Evolutionary conservation across 30 jellyfish, hydroid and myxozoan species (phyloP), one percentile per base, ranked within the genome.

Genomic region (Mastigias papua): DNA sequence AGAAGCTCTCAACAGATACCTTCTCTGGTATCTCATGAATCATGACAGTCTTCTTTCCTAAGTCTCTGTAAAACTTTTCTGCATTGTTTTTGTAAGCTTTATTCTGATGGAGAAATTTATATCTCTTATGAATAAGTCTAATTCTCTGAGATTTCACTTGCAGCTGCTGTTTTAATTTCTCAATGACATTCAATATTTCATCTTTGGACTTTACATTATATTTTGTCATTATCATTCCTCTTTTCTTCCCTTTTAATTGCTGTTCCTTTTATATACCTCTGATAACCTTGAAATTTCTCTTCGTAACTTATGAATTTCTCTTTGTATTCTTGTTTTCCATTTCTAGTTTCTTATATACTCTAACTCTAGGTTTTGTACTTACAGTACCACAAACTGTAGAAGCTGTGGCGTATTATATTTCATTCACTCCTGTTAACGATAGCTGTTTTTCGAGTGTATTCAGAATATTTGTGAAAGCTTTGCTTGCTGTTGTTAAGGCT

Each of bases 61-160:
- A 15, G 7, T 42, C 54, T 42, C 54, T 42, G 54, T 8, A 42
- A 42, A 42, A 42, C 54, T 42, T 42, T 30, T 23, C 23, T 10
- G 80, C 34, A 32, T 23, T 30, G 13, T 69, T 11, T 28, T 30
- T 69, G 50, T n/a, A 69, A 28, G 34, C 10, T 30, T 69, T 69
- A 15, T 69, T 69, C 50, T 28, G 69, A 8, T 69, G 58, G 20
- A 25, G 23, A 11, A 69, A 69, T 23, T 69, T 69, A 5, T 30
- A 21, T n/a, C 80, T 10, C 20, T 23, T 10, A 8, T 69, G 20
- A 34, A 9, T 9, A 6, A 69, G 7, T 30, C 80, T n/a, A 10
- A 69, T 10, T 30, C 80, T 30, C 51, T 69, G 80, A n/a, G 80
- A 25, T 30, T 69, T 69, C 8, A 11, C 80, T 69, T n/a, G 80